phyloP scores from a whole-genome alignment of 2,888 invertebrate genomes.

The Ceraclea dissimilis region DNA sequence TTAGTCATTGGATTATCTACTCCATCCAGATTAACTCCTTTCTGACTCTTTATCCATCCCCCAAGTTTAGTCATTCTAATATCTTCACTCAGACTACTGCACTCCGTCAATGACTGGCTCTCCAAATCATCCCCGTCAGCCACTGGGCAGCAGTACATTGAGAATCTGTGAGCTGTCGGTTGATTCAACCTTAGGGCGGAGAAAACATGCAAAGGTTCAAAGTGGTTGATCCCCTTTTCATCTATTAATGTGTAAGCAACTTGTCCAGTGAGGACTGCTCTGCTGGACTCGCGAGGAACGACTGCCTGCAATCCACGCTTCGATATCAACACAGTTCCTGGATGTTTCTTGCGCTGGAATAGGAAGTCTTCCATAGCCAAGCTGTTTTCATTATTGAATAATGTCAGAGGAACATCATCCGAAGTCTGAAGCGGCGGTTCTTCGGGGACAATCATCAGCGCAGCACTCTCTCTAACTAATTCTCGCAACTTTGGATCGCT shows the following conservation, averaged over 20 bases:
- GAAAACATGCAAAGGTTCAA: constrained; percentile 69
- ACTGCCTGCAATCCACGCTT: constrained; percentile 69
- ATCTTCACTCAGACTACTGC: constrained; percentile 43
- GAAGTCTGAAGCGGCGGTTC: constrained; percentile 55
- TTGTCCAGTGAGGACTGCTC: constrained; percentile 65
- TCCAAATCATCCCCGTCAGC: constrained; percentile 48
- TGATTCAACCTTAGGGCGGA: constrained; percentile 61
- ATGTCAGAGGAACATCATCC: constrained; percentile 59
- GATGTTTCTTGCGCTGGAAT: constrained; percentile 49
- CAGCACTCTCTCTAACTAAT: constrained; percentile 65
- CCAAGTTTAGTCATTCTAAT: constrained; percentile 44
- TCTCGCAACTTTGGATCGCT: constrained; percentile 63
- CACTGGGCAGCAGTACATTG: constrained; percentile 57
- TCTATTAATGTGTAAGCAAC: constrained; percentile 70
- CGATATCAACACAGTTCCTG: constrained; percentile 61
- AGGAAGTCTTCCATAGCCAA: constrained; percentile 72
- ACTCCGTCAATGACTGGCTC: constrained; percentile 39
- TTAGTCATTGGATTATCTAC: constrained; percentile 32
- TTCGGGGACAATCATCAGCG: constrained; percentile 59
- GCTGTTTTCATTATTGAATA: constrained; percentile 61
- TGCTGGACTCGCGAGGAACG: constrained; percentile 66
- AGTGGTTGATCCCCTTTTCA: constrained; percentile 66
- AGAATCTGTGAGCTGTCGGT: constrained; percentile 56
- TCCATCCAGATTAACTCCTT: constrained; percentile 39
- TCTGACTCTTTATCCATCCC: constrained; percentile 41